phyloP scores from a whole-genome alignment of 2,113 vertebrate species.

The Bubo blakistoni region DNA sequence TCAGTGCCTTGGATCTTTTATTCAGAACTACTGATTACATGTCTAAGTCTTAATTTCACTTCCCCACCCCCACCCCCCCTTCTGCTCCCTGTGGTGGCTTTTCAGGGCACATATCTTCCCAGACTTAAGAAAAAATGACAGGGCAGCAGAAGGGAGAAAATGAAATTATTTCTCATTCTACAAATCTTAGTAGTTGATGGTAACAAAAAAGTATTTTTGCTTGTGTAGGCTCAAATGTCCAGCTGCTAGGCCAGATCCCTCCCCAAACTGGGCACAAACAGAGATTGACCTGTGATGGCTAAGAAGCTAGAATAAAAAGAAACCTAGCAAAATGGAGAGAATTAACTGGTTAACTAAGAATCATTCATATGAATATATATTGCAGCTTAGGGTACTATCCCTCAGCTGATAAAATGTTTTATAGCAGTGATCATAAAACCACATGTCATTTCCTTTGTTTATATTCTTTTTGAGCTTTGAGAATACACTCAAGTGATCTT shows the following conservation, averaged over 20 bases:
- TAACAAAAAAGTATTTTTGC: not conserved
- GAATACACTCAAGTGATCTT: not conserved
- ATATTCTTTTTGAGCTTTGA: not conserved
- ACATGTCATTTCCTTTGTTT: constrained; percentile 16
- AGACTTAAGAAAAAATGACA: not conserved
- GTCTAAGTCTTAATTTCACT: too few species aligned
- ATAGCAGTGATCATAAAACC: not conserved
- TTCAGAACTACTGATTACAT: not conserved
- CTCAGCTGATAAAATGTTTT: constrained; percentile 28
- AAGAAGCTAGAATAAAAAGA: not conserved
- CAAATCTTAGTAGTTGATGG: not conserved
- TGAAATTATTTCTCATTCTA: not conserved
- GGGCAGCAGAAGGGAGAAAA: not conserved
- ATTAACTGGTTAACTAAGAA: not conserved
- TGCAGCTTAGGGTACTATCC: not conserved
- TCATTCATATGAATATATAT: not conserved
- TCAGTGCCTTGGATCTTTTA: not conserved
- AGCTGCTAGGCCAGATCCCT: not conserved
- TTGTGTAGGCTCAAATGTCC: not conserved
- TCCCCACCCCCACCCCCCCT: too few species aligned
- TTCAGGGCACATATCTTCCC: not conserved
- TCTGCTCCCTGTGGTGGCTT: not conserved
- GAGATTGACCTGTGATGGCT: not conserved
- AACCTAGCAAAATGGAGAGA: not conserved
- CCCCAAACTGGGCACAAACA: not conserved